phyloP scores from a whole-genome alignment of 2,797 vertebrate genomes.

The Dermochelys coriacea region DNA sequence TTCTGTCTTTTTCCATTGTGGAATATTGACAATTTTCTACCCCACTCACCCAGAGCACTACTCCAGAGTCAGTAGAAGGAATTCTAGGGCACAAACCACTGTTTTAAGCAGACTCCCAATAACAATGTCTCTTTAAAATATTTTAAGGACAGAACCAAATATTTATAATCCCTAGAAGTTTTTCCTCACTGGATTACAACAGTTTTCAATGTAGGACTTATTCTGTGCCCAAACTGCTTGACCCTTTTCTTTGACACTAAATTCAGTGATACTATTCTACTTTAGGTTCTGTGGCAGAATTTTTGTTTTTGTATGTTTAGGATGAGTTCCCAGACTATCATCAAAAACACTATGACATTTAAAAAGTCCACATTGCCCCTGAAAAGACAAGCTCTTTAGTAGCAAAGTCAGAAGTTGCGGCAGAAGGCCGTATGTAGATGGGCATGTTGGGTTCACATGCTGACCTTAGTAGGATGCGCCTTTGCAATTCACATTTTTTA shows the following conservation, averaged over 20 bases:
- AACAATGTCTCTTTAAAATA: background rate
- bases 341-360: slow-evolving; percentile 30
- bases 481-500: background rate
- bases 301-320: slow-evolving; percentile 4
- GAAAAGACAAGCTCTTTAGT: slow-evolving; percentile 26
- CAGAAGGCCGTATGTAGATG: background rate
- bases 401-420: slow-evolving; percentile 14
- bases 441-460: background rate
- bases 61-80: background rate
- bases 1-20: background rate
- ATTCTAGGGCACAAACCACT: background rate
- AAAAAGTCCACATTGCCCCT: background rate
- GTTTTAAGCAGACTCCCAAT: background rate
- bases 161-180: background rate
- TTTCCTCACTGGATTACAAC: background rate
- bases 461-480: slow-evolving; percentile 16
- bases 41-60: background rate
- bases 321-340: slow-evolving; percentile 54
- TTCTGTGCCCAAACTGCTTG: background rate
- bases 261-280: background rate
- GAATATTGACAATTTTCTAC: background rate
- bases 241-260: background rate
- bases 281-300: slow-evolving; percentile 17
- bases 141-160: background rate
- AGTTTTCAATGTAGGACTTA: background rate